A percentile compares a stretch with the other conserved stretches of the same genome.
Conservation (phyloP, 2,113 vertebrate genomes). For the Sphyrna mokarran region DNA sequence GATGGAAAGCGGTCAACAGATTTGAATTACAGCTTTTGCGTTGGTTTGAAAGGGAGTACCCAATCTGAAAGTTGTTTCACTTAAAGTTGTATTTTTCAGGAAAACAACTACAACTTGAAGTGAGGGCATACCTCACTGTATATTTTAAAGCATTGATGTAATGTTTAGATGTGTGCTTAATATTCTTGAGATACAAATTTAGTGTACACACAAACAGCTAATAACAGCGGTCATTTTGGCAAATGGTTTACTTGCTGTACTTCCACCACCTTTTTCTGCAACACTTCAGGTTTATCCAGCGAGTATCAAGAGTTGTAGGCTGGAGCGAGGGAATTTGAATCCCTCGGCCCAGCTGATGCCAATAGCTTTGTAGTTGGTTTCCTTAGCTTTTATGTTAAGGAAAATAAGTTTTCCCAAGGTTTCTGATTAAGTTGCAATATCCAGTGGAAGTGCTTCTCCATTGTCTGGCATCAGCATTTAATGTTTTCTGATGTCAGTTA, state of each 20-base stretch:
- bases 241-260: not conserved
- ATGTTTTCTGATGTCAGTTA: not conserved
- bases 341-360: not conserved
- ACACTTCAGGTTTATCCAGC: not conserved
- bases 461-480: not conserved
- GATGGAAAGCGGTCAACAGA: not conserved
- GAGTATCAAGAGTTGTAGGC: not conserved
- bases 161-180: not conserved
- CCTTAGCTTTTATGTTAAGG: not conserved
- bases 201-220: not conserved
- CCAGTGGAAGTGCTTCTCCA: not conserved
- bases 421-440: not conserved
- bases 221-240: not conserved
- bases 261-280: not conserved
- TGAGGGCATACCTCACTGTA: not conserved
- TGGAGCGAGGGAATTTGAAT: not conserved
- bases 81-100: not conserved
- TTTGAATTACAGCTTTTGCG: not conserved
- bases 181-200: not conserved
- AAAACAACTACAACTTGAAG: not conserved
- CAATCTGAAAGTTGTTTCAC: not conserved
- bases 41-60: not conserved
- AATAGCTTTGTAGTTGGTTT: not conserved
- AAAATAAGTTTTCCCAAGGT: not conserved
- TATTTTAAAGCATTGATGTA: not conserved